These are phyloP conservation scores for Suncus etruscus DNA, from an alignment of 2,113 vertebrate species.

Conservation along the genomic window DNA sequence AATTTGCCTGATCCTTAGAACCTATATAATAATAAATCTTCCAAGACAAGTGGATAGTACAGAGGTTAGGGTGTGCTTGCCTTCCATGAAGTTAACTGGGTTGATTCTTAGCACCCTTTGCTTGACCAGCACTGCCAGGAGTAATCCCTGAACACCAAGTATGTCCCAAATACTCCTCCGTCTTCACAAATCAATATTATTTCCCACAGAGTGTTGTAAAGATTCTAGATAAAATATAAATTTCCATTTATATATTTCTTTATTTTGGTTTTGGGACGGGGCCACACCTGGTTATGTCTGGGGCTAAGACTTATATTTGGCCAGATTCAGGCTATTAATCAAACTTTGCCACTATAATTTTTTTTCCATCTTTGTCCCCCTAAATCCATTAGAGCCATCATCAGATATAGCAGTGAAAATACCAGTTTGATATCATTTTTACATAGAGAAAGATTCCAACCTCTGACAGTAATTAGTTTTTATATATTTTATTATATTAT, in stretches of 20 bases:
- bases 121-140: too few species aligned
- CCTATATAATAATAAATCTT: constrained; percentile 26
- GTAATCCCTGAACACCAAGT: too few species aligned
- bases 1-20: neutral
- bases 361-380: neutral
- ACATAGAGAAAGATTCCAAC: constrained; percentile 1
- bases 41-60: too few species aligned
- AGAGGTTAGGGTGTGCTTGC: too few species aligned
- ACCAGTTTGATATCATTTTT: neutral
- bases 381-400: constrained; percentile 42
- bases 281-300: too few species aligned
- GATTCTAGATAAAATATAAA: neutral
- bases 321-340: too few species aligned
- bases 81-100: too few species aligned
- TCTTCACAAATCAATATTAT: too few species aligned
- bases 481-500: neutral
- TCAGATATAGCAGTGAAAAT: neutral
- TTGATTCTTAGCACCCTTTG: too few species aligned
- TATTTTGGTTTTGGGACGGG: too few species aligned
- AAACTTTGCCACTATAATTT: neutral
- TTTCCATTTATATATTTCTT: neutral
- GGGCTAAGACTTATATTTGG: too few species aligned
- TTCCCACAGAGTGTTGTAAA: neutral
- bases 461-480: constrained; percentile 32
- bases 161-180: too few species aligned